Evolutionary conservation across 1,140 invertebrate genomes (phyloP).

Genomic region (Kradibia gibbosae): DNA sequence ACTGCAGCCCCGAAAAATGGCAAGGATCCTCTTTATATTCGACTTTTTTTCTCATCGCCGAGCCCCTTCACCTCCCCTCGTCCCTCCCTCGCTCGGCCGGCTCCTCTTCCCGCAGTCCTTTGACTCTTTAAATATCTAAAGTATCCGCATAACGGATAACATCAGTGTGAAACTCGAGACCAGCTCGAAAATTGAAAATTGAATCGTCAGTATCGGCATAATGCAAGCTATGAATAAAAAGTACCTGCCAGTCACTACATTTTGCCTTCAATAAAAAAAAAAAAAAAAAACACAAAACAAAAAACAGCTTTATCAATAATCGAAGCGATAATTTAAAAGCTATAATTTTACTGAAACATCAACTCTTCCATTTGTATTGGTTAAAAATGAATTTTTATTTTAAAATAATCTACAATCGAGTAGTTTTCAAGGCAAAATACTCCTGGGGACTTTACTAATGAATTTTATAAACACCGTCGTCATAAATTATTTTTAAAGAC

Average conservation of each 20-base stretch:
- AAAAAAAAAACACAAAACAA: no score
- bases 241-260: slow-evolving; percentile 2
- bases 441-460: neutral
- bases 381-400: neutral
- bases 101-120: slow-evolving; percentile 9
- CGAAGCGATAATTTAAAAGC: no score
- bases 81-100: slow-evolving; percentile 23
- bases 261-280: neutral
- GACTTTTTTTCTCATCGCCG: slow-evolving; percentile 20
- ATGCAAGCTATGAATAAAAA: neutral
- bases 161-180: neutral
- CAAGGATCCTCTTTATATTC: slow-evolving; percentile 34
- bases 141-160: neutral
- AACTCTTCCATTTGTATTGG: no score
- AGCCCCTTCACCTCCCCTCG: slow-evolving; percentile 10
- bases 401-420: neutral
- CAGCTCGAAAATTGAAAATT: slow-evolving; percentile 36
- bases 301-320: neutral
- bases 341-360: no score
- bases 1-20: slow-evolving; percentile 22
- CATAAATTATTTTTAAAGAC: neutral
- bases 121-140: neutral
- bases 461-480: neutral
- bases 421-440: neutral
- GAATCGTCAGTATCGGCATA: slow-evolving; percentile 36